These are phyloP conservation scores for Phyllotis vaccarum DNA, from an alignment of 2,797 vertebrate genomes.

Conservation along the genomic window DNA sequence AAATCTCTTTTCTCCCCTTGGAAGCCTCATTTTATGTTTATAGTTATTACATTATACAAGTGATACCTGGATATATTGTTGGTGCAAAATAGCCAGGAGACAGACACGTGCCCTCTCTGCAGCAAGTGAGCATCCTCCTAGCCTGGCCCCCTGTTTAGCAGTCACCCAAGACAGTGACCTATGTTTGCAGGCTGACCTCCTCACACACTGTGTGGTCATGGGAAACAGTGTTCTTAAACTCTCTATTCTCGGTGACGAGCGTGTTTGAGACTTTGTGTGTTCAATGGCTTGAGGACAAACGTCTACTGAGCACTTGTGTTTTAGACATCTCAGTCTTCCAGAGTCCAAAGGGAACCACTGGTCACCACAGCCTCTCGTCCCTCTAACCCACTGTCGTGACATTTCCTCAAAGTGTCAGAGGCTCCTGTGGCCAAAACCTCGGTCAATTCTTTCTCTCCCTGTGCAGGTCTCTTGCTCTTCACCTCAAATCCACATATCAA, in stretches of 20 bases:
- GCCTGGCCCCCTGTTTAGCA: neutral
- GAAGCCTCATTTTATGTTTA: neutral
- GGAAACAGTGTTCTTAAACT: neutral
- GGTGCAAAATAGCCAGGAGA: neutral
- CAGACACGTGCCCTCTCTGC: neutral
- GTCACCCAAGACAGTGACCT: neutral
- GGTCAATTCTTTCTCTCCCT: neutral
- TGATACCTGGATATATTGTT: neutral
- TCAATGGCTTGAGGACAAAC: neutral
- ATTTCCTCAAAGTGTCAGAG: neutral
- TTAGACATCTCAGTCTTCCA: neutral
- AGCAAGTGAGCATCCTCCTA: too few relatives aligned
- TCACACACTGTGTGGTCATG: too few relatives aligned
- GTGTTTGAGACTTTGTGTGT: slow-evolving; percentile 1
- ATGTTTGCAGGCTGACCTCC: neutral
- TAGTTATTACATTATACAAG: neutral
- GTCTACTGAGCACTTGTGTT: neutral
- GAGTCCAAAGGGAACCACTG: neutral
- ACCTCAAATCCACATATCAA: neutral
- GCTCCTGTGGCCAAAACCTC: neutral
- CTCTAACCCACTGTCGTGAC: neutral
- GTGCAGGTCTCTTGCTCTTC: neutral
- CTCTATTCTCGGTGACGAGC: neutral
- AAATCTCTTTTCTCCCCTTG: slow-evolving; percentile 13
- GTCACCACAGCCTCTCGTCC: neutral